Base-by-base conservation (phyloP, 37 sponge, comb jelly and placozoan genomes). In the Bolinopsis microptera region DNA sequence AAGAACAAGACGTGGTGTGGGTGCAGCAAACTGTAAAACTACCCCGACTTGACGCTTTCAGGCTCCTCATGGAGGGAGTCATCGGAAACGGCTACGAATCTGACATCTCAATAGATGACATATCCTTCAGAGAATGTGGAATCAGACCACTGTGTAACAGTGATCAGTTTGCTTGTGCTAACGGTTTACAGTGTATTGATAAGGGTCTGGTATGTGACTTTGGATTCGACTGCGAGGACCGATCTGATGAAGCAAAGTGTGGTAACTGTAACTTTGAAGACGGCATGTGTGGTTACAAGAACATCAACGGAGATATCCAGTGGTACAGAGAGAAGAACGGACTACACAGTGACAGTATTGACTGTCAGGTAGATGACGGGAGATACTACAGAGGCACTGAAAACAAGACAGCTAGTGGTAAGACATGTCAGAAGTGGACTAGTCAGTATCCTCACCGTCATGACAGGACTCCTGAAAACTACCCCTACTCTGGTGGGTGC, bases 101-200 rank as follows among this genome's bases (percentile, higher is more conserved):
- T 80, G 82, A 80, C 38, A 80, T 80, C 37, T 80, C 82, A 32
- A 80, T 80, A 9, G 82, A 80, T 22, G 82, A 80, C 38, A 80
- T 80, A 24, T 80, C 82, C 82, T 80, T 80, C 82, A 80, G 2
- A 13, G 82, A 80, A 16, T 80, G 82, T 34, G 82, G 38, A 8
- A 80, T 80, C 30, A 13, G 37, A 34, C 23, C 82, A 8, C 82
- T 80, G 36, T 80, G 82, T 22, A 5, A 3, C 1, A 37, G 1
- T 8, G 82, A 35, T 36, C 82, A 80, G 82, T 80, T 80, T 22
- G 82, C 82, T 9, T 80, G 82, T 35, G 2, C 34, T 31, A 34
- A 80, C 82, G 82, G 82, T 18, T 8, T 36, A 34, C 82, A 80
- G 38, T 80, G 82, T 34, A 35, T 80, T 22, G 82, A 80, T 22